A percentile compares a stretch with the other conserved stretches of the same genome.
phyloP scores from a whole-genome alignment of 2,888 invertebrate species.

The Chouioia cunea region DNA sequence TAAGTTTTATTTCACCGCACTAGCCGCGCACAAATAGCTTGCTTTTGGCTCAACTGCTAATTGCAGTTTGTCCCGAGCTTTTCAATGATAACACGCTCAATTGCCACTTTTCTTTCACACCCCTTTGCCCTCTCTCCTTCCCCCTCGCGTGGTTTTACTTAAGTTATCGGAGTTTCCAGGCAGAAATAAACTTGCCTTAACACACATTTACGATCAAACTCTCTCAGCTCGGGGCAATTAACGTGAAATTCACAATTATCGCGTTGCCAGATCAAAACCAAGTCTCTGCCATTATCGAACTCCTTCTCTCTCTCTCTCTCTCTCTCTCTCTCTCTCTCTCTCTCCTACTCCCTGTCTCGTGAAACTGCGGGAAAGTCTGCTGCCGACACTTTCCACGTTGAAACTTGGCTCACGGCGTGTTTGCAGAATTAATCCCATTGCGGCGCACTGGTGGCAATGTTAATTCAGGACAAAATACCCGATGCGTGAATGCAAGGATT shows the following conservation, averaged over 20 bases:
- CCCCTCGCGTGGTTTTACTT: too few relatives aligned
- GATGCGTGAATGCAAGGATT: slow-evolving; percentile 46
- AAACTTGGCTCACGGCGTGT: slow-evolving; percentile 53
- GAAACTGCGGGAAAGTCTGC: slow-evolving; percentile 1
- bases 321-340: neutral
- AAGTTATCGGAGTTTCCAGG: too few relatives aligned
- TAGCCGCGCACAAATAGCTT: too few relatives aligned
- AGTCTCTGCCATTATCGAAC: neutral
- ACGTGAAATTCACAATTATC: neutral
- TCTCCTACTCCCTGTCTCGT: neutral
- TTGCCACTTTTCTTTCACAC: too few relatives aligned
- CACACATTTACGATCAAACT: too few relatives aligned
- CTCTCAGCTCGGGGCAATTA: too few relatives aligned
- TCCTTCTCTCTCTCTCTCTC: neutral
- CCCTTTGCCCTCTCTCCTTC: too few relatives aligned
- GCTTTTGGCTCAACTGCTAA: too few relatives aligned
- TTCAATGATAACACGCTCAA: too few relatives aligned
- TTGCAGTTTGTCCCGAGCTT: too few relatives aligned
- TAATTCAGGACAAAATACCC: slow-evolving; percentile 48
- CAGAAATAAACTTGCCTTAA: too few relatives aligned
- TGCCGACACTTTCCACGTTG: slow-evolving; percentile 16
- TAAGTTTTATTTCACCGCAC: too few relatives aligned
- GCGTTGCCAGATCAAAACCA: neutral
- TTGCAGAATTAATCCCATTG: slow-evolving; percentile 57
- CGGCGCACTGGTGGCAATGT: slow-evolving; percentile 50